Base-by-base conservation (phyloP, 2,113 vertebrate species). In the Amblyornis subalaris region DNA sequence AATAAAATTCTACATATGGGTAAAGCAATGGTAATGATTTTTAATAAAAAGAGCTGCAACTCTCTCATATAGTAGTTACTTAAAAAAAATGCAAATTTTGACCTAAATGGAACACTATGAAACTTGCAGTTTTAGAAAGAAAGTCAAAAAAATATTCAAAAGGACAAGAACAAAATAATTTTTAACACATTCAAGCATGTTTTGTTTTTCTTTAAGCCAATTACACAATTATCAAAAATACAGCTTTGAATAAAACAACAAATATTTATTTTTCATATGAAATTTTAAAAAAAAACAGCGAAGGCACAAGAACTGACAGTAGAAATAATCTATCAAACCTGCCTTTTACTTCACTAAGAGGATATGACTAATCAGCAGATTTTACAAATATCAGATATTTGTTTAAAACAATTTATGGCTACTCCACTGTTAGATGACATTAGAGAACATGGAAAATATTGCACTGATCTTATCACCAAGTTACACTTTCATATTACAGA, bases 81-180 rank as follows among this genome's bases (percentile, higher is more conserved):
- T 76, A 26, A 14, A 57, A 86, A 65, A 92, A 48, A 75, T 48
- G 83, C 65, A 58, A 93, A 92, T 91, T 94, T 89, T 89, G 69
- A 91, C 87, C 84, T 81, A 93, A 51, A 89, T 91, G 77, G 75
- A 88, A 62, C 72, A 76, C 33, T 61, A 40, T 14, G 36, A 88
- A 92, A 84, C 55, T 31, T 65, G 44, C 15, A 70, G 31, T 29
- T 84, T 67, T 45, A 88, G 21, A 74, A 90, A 81, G 45, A 47
- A 83, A 50, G 5, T 57, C 31, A 3, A 66, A 83, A 91, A 79
- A 54, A 72, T 7, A 8, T 8, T 58, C 11, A 65, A 50, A 80
- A 88, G 36, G 36, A 73, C 36, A 61, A 53, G n/a, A 53, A 54
- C 33, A 61, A 87, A 73, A 65, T 26, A 0, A 35, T 64, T 62